Base-by-base conservation (phyloP, 2,888 invertebrate species). In the Glyphotaelius pellucidus region DNA sequence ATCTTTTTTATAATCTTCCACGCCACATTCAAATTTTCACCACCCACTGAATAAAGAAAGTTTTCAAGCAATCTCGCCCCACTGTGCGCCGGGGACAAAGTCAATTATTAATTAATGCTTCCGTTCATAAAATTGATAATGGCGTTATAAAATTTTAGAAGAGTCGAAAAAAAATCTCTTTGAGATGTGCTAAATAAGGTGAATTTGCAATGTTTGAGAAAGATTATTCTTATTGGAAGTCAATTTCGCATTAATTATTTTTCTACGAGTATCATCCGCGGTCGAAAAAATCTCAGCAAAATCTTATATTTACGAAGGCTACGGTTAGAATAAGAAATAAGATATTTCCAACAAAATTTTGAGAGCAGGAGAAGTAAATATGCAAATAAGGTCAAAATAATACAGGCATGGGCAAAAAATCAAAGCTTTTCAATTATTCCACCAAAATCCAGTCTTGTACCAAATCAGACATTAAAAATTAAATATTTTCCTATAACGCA, bases 381-480 rank as follows among this genome's bases (percentile, higher is more conserved):
- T 67, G 67, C 47, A 86, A 47, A 86, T 47, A 42, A 25, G 85
- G 35, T 25, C n/a, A 42, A 85, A 38, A 85, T n/a, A 38, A 30
- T 19, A 86, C 67, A 67, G 67, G 30, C n/a, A 86, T 47, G 35
- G 83, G n/a, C n/a, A 25, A 83, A 86, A 86, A 47, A 86, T 42
- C 42, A 12, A 86, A 86, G 5, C 30, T 86, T 42, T 42, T 86
- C 86, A 86, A 83, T 42, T 89, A 79, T 89, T 80, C 42, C 80
- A 11, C 25, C 19, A 30, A 80, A 87, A 47, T 87, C 88, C 91
- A n/a, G 80, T 80, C 91, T 35, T 52, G 89, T 47, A 90, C 85
- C 80, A 89, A 90, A 91, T 91, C 81, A 89, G n/a, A 91, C 90
- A 85, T 91, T 90, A 90, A 92, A 90, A 89, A 92, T 92, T 47